Evolutionary conservation across 2,888 invertebrate genomes (phyloP), one percentile per base, ranked within the genome.

Genomic region (Pseudanteris insignis): DNA sequence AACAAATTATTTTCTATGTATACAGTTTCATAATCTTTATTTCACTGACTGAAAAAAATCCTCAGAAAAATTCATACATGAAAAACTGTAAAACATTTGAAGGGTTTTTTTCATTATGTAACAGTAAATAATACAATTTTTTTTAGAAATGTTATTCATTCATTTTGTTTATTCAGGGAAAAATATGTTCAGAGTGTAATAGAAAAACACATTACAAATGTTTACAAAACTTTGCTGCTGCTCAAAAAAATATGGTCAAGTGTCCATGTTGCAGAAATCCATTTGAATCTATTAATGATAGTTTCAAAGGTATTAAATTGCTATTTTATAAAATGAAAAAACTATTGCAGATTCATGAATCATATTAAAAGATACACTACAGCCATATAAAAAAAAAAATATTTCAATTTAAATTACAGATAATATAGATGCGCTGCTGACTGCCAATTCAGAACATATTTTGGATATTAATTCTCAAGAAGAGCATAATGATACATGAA

Each of bases 1-100:
- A 68, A 29, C 67, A 74, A 63, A 48, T 70, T 12, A 58, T 78
- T 13, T 77, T 78, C 65, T 63, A 75, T 59, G 79, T 79, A 70
- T 73, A 29, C 26, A 28, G 14, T 8, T 41, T 38, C 8, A 29
- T 18, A n/a, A n/a, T n/a, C n/a, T 33, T 33, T 12, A 15, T 9
- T 13, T 11, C 15, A 6, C 10, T 10, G 2, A 18, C 25, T 34
- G n/a, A 40, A 26, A 32, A 10, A 21, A 21, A 21, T 21, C 26
- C n/a, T 26, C 26, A n/a, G n/a, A n/a, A n/a, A n/a, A n/a, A n/a
- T n/a, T n/a, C n/a, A n/a, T n/a, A n/a, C n/a, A n/a, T 5, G 2
- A 8, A 26, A 26, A 2, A 26, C 7, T 21, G 6, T 26, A 26
- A 26, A 26, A 8, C 4, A 26, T 26, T 9, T 2, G n/a, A 21